Conservation (phyloP, 92 coral and sea anemone genomes). For the Epizoanthus ramosus region DNA sequence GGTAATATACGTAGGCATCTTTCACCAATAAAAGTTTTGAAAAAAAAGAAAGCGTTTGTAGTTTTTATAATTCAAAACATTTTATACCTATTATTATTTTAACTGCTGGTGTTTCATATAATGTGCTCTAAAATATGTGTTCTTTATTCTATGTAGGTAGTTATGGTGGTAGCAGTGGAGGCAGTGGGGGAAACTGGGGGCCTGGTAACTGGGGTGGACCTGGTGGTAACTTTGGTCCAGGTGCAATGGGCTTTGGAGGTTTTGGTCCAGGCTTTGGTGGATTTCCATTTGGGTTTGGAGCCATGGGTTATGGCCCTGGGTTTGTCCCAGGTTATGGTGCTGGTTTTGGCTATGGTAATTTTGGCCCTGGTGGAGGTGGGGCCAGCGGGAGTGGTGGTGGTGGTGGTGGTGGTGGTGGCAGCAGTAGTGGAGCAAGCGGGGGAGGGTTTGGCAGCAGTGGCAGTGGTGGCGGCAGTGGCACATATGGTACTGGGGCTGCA, state of each 20-base stretch:
- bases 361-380: constrained; percentile 49
- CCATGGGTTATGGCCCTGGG: constrained; percentile 34
- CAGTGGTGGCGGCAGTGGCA: constrained; percentile 22
- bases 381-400: constrained; percentile 55
- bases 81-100: too few species aligned
- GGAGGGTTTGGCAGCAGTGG: constrained; percentile 33
- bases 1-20: too few species aligned
- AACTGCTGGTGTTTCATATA: too few species aligned
- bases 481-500: constrained; percentile 49
- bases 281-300: constrained; percentile 64
- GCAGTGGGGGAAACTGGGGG: constrained; percentile 19
- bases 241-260: constrained; percentile 70
- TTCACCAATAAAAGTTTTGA: too few species aligned
- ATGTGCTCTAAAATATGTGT: too few species aligned
- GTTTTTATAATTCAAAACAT: too few species aligned
- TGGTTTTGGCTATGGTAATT: constrained; percentile 37
- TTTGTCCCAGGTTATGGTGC: constrained; percentile 12
- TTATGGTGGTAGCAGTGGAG: not conserved
- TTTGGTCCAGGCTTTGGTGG: constrained; percentile 54
- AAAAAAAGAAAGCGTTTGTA: too few species aligned
- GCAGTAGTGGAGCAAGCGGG: constrained; percentile 35
- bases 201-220: constrained; percentile 13
- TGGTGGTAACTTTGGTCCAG: constrained; percentile 60
- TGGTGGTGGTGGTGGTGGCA: constrained; percentile 54
- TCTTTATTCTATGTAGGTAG: not conserved